Evolutionary conservation across 2,797 vertebrate genomes (phyloP).

Genomic region (Typhlichthys subterraneus): DNA sequence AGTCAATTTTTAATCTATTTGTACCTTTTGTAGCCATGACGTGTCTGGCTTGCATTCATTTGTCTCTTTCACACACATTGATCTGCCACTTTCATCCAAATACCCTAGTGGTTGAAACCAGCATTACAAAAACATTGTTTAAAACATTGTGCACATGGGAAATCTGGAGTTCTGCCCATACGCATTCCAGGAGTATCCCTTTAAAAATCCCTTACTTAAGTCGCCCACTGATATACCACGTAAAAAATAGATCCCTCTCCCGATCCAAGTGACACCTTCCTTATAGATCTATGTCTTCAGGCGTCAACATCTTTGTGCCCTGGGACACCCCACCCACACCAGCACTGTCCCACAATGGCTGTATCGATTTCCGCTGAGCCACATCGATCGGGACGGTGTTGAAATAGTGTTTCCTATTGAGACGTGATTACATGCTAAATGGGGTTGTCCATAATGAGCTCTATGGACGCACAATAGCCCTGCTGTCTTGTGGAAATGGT

Average conservation of each 20-base stretch:
- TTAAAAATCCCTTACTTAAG: background rate
- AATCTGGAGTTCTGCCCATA: too few relatives aligned
- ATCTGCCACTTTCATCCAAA: too few relatives aligned
- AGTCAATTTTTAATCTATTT: too few relatives aligned
- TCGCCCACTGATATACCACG: slow-evolving; percentile 22
- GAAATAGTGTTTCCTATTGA: slow-evolving; percentile 51
- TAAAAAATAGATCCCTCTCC: slow-evolving; percentile 38
- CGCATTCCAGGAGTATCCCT: slow-evolving; percentile 6
- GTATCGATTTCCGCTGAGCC: slow-evolving; percentile 42
- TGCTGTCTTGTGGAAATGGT: slow-evolving; percentile 12
- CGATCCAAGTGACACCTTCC: slow-evolving; percentile 20
- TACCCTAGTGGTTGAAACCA: too few relatives aligned
- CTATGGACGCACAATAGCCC: slow-evolving; percentile 33
- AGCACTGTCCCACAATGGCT: slow-evolving; percentile 35
- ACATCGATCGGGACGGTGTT: slow-evolving; percentile 40
- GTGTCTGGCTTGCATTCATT: too few relatives aligned
- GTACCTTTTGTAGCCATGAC: too few relatives aligned
- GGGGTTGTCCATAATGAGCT: slow-evolving; percentile 29
- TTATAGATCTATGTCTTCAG: slow-evolving; percentile 27
- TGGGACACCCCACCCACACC: background rate
- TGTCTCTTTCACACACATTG: too few relatives aligned
- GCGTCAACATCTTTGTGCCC: slow-evolving; percentile 37
- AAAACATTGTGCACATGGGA: too few relatives aligned
- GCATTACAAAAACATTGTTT: too few relatives aligned
- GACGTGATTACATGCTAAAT: slow-evolving; percentile 47